phyloP scores from a whole-genome alignment of 2,888 invertebrate species.

The Andrena bicolor region DNA sequence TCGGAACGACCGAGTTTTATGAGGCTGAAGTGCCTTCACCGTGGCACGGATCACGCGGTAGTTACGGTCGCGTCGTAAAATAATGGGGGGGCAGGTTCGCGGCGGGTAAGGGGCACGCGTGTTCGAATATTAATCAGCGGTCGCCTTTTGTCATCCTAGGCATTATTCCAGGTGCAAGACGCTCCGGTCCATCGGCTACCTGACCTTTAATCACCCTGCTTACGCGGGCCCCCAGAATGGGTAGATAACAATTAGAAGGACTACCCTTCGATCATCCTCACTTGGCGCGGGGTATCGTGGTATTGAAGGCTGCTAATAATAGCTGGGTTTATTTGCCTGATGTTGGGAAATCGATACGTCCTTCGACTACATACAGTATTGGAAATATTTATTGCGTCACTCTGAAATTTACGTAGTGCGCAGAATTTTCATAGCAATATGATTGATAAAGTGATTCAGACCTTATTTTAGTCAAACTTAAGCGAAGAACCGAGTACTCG shows the following conservation, averaged over 20 bases:
- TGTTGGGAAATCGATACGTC: too few relatives aligned
- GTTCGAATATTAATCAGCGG: conserved; percentile 6
- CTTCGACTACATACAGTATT: too few relatives aligned
- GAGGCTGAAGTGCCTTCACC: background rate
- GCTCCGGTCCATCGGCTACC: background rate
- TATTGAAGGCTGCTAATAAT: background rate
- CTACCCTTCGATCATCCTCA: background rate
- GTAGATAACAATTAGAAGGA: conserved; percentile 1
- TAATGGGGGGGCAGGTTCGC: background rate
- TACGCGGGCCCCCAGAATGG: background rate
- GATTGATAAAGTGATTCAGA: too few relatives aligned
- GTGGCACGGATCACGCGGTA: too few relatives aligned
- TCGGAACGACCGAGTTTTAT: background rate
- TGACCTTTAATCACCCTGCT: background rate
- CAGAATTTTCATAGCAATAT: too few relatives aligned
- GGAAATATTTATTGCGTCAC: too few relatives aligned
- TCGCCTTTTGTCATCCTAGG: background rate
- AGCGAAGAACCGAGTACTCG: too few relatives aligned
- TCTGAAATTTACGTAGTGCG: too few relatives aligned
- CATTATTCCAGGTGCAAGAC: background rate
- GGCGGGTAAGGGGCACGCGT: conserved; percentile 7
- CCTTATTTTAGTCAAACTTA: too few relatives aligned
- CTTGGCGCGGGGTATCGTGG: background rate
- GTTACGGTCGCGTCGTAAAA: too few relatives aligned
- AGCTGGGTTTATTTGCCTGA: background rate